Base-by-base conservation (phyloP, 2,797 vertebrate species). In the Pteronotus mesoamericanus region DNA sequence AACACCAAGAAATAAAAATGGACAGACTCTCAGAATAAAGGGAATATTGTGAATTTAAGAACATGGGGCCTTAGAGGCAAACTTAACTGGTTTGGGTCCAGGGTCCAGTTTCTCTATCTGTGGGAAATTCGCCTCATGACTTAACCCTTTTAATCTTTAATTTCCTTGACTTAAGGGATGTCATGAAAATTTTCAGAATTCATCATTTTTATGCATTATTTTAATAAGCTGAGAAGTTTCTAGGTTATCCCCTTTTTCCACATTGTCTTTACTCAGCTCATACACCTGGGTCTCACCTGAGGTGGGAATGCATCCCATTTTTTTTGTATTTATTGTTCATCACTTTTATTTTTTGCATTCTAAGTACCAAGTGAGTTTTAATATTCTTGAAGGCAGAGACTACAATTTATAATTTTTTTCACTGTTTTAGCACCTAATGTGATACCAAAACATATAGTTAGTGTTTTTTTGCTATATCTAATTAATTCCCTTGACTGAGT, bases 151-250 rank as follows among this genome's bases (percentile, higher is more conserved):
- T 42, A 79, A 69, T 44, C 3, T 37, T 95, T 69, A 37, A 83
- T 83, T 80, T 90, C 10, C 46, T 91, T 77, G 37, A 71, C 80
- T 94, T 88, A 78, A 86, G 2, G 18, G 15, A 82, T 66, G 15
- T 37, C n/a, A 61, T 91, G 9, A n/a, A 55, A 64, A 66, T 32
- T 59, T 77, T 64, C 39, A 89, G n/a, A 77, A 22, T 91, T 37
- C 85, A 34, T 61, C 10, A 2, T n/a, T 75, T 37, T 22, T 72
- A 24, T n/a, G 3, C 44, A 39, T 66, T 68, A 46, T 93, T 74
- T 86, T 46, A 93, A 82, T 61, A 66, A 86, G 48, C 19, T 64
- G 19, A 32, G 19, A 59, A 55, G 14, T 68, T 77, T 80, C 82
- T 87, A n/a, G 15, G 10, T 77, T 57, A 48, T 51, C 14, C 12